phyloP scores from a whole-genome alignment of 2,888 invertebrate species.

The Calameuta filiformis region DNA sequence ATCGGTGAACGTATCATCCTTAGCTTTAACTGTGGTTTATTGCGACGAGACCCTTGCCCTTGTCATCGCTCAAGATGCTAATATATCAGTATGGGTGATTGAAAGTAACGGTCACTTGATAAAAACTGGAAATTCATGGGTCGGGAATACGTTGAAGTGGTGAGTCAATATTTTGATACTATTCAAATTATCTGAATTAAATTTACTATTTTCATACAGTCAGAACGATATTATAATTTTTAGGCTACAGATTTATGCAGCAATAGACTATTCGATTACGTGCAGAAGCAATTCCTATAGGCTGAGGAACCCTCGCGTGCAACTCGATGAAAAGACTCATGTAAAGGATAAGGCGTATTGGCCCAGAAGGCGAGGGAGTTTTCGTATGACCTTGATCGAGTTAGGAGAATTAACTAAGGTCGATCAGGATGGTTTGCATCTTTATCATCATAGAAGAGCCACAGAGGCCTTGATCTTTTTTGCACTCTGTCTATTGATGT shows the following conservation, averaged over 20 bases:
- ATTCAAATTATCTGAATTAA: background rate
- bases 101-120: constrained; percentile 14
- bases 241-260: constrained; percentile 17
- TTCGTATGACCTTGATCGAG: constrained; percentile 24
- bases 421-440: constrained; percentile 23
- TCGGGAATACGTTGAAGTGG: constrained; percentile 20
- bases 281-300: constrained; percentile 13
- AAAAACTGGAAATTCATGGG: constrained; percentile 16
- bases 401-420: constrained; percentile 14
- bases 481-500: constrained; percentile 53
- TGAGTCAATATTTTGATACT: background rate
- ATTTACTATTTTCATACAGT: background rate
- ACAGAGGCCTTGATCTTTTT: constrained; percentile 55
- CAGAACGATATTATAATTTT: background rate
- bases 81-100: constrained; percentile 19
- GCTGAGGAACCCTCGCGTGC: constrained; percentile 16
- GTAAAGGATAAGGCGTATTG: constrained; percentile 23
- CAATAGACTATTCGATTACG: constrained; percentile 18
- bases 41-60: constrained; percentile 16
- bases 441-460: constrained; percentile 25
- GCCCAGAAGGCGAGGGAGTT: constrained; percentile 26
- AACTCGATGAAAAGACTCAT: constrained; percentile 4
- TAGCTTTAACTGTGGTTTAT: constrained; percentile 15
- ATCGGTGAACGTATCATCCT: constrained; percentile 7
- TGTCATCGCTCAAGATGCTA: constrained; percentile 14